Evolutionary conservation across 1,140 invertebrate genomes (phyloP).

Genomic region (Protaetia brevitarsis): DNA sequence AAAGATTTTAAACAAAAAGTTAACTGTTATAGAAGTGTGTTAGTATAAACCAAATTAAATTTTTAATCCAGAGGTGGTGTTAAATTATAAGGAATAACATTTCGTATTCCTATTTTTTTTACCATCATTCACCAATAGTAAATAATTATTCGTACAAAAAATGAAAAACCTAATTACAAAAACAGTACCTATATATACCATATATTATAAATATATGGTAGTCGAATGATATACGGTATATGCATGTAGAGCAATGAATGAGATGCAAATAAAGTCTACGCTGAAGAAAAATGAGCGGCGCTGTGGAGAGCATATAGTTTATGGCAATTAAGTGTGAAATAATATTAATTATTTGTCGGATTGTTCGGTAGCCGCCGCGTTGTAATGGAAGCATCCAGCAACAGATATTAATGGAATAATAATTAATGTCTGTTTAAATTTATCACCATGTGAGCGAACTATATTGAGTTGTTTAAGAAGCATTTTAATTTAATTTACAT

Average conservation of each 20-base stretch:
- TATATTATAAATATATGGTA: too few relatives aligned
- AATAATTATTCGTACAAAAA: too few relatives aligned
- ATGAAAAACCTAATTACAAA: too few relatives aligned
- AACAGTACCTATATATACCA: too few relatives aligned
- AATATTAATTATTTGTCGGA: neutral
- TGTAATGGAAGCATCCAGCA: neutral
- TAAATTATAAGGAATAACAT: too few relatives aligned
- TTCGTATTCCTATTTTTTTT: too few relatives aligned
- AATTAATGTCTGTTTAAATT: neutral
- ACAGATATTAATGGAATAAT: neutral
- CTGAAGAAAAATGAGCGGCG: neutral
- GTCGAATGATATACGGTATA: too few relatives aligned
- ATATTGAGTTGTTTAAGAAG: neutral
- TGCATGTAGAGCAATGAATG: neutral
- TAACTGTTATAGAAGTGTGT: too few relatives aligned
- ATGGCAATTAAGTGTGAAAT: neutral
- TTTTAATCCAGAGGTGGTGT: too few relatives aligned
- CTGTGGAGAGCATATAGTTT: neutral
- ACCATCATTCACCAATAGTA: too few relatives aligned
- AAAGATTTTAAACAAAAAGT: too few relatives aligned
- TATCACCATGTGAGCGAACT: neutral
- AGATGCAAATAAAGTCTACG: neutral
- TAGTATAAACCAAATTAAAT: too few relatives aligned
- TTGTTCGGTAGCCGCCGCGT: neutral
- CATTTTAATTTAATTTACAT: neutral